These are phyloP conservation scores for Carcina quercana DNA, from an alignment of 2,888 invertebrate species.

Conservation along the genomic window DNA sequence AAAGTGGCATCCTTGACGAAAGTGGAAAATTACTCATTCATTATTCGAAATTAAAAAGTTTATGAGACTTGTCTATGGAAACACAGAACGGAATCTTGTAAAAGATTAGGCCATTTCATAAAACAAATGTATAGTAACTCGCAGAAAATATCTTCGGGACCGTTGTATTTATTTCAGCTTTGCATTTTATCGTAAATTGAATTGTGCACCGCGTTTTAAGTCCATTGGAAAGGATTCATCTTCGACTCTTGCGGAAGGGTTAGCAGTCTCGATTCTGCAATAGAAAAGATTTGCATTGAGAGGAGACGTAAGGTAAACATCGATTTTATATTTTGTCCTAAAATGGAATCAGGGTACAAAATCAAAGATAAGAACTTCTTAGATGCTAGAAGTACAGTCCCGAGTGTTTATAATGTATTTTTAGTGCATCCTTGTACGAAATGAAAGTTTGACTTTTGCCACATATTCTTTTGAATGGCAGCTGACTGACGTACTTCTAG, in stretches of 20 bases:
- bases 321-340: slow-evolving; percentile 69
- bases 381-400: slow-evolving; percentile 34
- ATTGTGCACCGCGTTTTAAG: slow-evolving; percentile 65
- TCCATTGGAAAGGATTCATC: slow-evolving; percentile 65
- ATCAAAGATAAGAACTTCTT: slow-evolving; percentile 33
- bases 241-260: slow-evolving; percentile 67
- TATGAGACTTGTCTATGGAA: slow-evolving; percentile 65
- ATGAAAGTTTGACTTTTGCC: slow-evolving; percentile 76
- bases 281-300: slow-evolving; percentile 71
- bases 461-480: slow-evolving; percentile 75
- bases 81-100: slow-evolving; percentile 75
- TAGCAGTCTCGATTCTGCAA: slow-evolving; percentile 71
- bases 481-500: slow-evolving; percentile 68
- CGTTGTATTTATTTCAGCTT: slow-evolving; percentile 75
- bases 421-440: slow-evolving; percentile 73
- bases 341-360: slow-evolving; percentile 50
- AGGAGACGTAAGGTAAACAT: slow-evolving; percentile 75
- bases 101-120: slow-evolving; percentile 76
- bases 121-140: slow-evolving; percentile 76
- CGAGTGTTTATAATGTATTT: slow-evolving; percentile 67
- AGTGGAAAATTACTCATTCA: slow-evolving; percentile 47
- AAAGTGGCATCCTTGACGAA: slow-evolving; percentile 34
- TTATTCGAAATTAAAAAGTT: slow-evolving; percentile 60
- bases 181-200: slow-evolving; percentile 72
- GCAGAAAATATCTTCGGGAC: slow-evolving; percentile 74